These are phyloP conservation scores for Bambusicola thoracicus DNA, from an alignment of 2,113 vertebrate species.

Conservation along the genomic window DNA sequence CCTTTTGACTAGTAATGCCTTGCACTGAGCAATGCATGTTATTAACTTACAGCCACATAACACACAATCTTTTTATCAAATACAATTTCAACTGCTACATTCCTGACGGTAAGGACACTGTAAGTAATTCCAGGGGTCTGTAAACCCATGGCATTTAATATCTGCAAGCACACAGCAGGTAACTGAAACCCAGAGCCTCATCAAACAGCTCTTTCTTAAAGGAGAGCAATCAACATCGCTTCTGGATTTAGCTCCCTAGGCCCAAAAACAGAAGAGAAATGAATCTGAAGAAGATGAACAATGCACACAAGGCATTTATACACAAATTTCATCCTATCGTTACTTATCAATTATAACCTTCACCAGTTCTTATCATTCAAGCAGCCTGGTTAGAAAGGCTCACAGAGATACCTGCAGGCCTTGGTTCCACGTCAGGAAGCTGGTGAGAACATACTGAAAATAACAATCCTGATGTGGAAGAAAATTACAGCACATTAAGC, in stretches of 20 bases:
- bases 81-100: background rate
- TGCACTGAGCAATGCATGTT: background rate
- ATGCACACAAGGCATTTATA: background rate
- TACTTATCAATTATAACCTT: background rate
- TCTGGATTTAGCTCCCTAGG: background rate
- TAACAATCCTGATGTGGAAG: background rate
- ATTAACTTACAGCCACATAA: background rate
- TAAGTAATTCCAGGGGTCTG: background rate
- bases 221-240: background rate
- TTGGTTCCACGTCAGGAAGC: background rate
- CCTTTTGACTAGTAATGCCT: background rate
- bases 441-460: background rate
- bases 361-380: background rate
- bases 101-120: background rate
- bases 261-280: background rate
- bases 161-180: background rate
- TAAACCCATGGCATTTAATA: background rate
- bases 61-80: background rate
- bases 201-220: background rate
- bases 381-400: background rate
- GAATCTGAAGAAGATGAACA: background rate
- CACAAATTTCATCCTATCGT: background rate
- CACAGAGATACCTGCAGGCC: background rate
- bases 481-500: background rate
- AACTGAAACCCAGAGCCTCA: background rate